These are phyloP conservation scores for Acinonyx jubatus DNA, from an alignment of 2,113 vertebrate species.

Conservation along the genomic window DNA sequence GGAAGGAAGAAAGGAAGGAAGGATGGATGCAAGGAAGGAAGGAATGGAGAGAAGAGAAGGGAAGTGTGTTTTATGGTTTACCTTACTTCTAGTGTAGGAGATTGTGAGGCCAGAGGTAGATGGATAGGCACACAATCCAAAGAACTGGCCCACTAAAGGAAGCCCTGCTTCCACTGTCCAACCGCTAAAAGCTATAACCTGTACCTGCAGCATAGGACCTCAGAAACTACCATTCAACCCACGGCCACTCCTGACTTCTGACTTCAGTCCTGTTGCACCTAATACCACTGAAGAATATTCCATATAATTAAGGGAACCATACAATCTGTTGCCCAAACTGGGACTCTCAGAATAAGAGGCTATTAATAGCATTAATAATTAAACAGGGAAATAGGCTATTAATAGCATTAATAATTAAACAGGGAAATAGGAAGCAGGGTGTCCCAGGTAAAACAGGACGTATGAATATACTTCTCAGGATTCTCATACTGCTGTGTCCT, in stretches of 20 bases:
- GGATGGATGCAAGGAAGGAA: too few species aligned
- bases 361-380: background rate
- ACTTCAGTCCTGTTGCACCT: background rate
- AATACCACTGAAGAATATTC: background rate
- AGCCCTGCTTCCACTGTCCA: background rate
- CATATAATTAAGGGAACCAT: background rate
- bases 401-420: background rate
- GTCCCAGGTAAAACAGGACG: background rate
- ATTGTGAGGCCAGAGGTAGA: background rate
- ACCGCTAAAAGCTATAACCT: background rate
- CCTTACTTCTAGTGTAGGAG: background rate
- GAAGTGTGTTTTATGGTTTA: background rate
- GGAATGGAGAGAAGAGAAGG: fast-evolving
- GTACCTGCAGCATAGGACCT: fast-evolving
- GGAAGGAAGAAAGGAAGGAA: too few species aligned
- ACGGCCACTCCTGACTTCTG: background rate
- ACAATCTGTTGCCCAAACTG: background rate
- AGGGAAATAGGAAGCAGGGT: background rate
- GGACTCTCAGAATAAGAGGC: background rate
- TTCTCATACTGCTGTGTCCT: background rate
- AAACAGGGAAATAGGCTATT: background rate
- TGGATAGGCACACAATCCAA: background rate
- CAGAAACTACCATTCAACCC: background rate
- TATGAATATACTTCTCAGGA: background rate
- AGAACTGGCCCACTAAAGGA: background rate